phyloP scores from a whole-genome alignment of 2,797 vertebrate genomes.

The Cephalopachus bancanus region DNA sequence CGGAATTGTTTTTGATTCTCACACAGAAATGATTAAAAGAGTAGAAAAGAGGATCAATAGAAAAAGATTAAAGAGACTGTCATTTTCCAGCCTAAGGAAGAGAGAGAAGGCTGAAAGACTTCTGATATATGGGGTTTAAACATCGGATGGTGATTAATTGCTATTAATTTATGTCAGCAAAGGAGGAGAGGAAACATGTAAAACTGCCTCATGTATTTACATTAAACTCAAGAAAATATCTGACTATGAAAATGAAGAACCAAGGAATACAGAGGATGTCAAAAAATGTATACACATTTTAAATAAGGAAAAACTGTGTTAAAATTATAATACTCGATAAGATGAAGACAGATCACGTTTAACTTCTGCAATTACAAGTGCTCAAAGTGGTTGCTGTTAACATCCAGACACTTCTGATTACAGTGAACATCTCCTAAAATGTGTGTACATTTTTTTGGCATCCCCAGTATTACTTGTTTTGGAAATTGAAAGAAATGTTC shows the following conservation, averaged over 20 bases:
- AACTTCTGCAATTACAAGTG: no score
- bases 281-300: no score
- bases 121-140: background rate
- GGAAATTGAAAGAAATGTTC: background rate
- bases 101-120: background rate
- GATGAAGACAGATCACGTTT: no score
- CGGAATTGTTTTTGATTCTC: constrained; percentile 51
- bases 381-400: no score
- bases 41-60: constrained; percentile 57
- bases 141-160: background rate
- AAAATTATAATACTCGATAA: no score
- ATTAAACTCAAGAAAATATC: constrained; percentile 6
- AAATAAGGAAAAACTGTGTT: no score
- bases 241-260: constrained; percentile 14
- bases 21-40: constrained; percentile 74
- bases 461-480: background rate
- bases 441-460: no score
- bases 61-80: constrained; percentile 64
- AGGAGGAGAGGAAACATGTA: background rate
- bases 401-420: no score
- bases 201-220: constrained; percentile 14
- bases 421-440: no score
- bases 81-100: constrained; percentile 58
- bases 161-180: constrained; percentile 63
- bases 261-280: background rate